These are phyloP conservation scores for Tipula vernalis DNA, from an alignment of 2,888 invertebrate genomes.

Conservation along the genomic window DNA sequence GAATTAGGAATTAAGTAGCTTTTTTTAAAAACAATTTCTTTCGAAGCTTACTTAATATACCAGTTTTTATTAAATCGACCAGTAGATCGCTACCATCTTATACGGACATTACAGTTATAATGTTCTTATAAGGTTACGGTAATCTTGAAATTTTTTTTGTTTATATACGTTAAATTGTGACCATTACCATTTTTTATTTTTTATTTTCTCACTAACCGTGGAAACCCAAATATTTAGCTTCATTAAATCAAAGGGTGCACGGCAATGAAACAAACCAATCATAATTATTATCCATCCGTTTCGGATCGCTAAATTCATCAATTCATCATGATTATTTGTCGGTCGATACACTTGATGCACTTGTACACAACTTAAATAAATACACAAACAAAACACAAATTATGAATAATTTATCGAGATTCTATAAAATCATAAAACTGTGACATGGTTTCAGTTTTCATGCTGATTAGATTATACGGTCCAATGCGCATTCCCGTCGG, in stretches of 20 bases:
- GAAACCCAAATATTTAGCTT: not conserved
- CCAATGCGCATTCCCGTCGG: not conserved
- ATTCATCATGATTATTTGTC: conserved; percentile 4
- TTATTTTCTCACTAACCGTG: not conserved
- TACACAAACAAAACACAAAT: not conserved
- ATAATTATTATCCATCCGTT: not conserved
- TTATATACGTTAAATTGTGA: too few relatives aligned
- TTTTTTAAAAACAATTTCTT: too few relatives aligned
- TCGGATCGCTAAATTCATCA: not conserved
- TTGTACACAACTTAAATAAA: not conserved
- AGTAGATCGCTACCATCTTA: too few relatives aligned
- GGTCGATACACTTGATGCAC: not conserved
- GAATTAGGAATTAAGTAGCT: too few relatives aligned
- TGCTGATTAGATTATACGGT: not conserved
- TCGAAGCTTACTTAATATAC: too few relatives aligned
- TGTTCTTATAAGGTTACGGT: too few relatives aligned
- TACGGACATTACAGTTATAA: too few relatives aligned
- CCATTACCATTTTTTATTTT: too few relatives aligned
- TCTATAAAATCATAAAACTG: not conserved
- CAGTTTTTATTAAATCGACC: too few relatives aligned
- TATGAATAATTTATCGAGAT: not conserved
- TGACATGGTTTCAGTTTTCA: not conserved
- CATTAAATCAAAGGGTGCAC: not conserved
- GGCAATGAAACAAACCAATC: not conserved
- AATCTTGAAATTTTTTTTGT: too few relatives aligned